A percentile compares a stretch with the other conserved stretches of the same genome.
Evolutionary conservation across 2,888 invertebrate species (phyloP).

Genomic region (Fragum fragum): DNA sequence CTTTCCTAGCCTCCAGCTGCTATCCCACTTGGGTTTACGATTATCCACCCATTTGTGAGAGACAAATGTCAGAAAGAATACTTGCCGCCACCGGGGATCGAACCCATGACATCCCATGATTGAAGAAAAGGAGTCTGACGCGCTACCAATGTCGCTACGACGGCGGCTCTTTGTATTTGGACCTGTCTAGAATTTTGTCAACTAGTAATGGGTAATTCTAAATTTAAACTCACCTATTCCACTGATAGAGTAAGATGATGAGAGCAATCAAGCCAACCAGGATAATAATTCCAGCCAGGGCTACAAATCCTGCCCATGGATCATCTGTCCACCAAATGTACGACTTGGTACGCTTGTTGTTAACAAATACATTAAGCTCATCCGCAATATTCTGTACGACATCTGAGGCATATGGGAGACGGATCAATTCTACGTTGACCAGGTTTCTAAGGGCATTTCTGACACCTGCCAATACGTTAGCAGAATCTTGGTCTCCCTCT

Average conservation of each 20-base stretch:
- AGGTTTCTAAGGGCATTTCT: conserved; percentile 20
- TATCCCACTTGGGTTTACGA: no score
- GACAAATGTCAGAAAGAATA: no score
- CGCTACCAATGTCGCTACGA: no score
- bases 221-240: conserved; percentile 95
- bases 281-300: conserved; percentile 94
- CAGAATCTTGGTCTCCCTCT: conserved; percentile 24
- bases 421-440: conserved; percentile 57
- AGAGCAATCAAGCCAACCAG: conserved; percentile 95
- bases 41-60: no score
- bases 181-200: no score
- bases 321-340: conserved; percentile 86
- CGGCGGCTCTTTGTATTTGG: no score
- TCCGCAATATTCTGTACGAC: conserved; percentile 57
- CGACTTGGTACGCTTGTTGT: conserved; percentile 71
- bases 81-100: no score
- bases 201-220: no score
- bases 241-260: conserved; percentile 96
- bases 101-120: no score
- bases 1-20: no score
- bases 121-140: no score
- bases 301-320: conserved; percentile 95
- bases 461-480: conserved; percentile 21
- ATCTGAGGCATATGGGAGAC: conserved; percentile 60
- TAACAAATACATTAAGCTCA: conserved; percentile 47